Evolutionary conservation across 2,797 vertebrate genomes (phyloP), one percentile per base, ranked within the genome.

Genomic region (Pagetopsis macropterus): DNA sequence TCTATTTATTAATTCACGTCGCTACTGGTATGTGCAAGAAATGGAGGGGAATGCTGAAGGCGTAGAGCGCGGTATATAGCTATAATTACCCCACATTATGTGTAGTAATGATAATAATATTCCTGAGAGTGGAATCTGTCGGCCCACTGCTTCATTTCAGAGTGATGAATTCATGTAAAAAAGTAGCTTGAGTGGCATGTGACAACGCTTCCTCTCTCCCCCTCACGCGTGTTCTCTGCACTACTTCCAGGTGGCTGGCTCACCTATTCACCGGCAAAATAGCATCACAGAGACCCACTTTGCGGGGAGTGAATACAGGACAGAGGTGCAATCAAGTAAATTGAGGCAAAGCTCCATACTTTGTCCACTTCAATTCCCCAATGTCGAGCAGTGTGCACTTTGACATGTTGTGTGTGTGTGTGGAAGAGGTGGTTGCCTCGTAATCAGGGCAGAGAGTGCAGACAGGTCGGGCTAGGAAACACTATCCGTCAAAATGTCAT

Each of bases 31-130:
- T 70, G 79, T 82, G 75, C 12, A 0, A 17, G 52, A 8, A 68
- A 59, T 7, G 64, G 72, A 56, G 44, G 41, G 45, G 33, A 33
- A 60, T 0, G 8, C 17, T 73, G 78, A 72, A 41, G 27, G 61
- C 50, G 48, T 43, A 19, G 65, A 57, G 21, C 12, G 40, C 65
- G 37, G 60, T 55, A 74, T 71, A 73, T 70, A 68, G 71, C 77
- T 76, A 70, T 86, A 89, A 92, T 92, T 89, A 90, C 81, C 76
- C 63, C 85, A 79, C 77, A 78, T 93, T 89, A 92, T 90, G 27
- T 27, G 27, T 90, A 85, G 82, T 82, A 88, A 84, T 87, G 81
- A 87, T 89, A 82, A 88, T 89, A 84, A 88, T 86, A 88, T 84
- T 75, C 82, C 84, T 90, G 86, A 84, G 82, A 78, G 82, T 62